Percentiles rank a stretch among this genome's conserved stretches.
Evolutionary conservation across 1,140 invertebrate species (phyloP).

Genomic region (Hyles vespertilio): DNA sequence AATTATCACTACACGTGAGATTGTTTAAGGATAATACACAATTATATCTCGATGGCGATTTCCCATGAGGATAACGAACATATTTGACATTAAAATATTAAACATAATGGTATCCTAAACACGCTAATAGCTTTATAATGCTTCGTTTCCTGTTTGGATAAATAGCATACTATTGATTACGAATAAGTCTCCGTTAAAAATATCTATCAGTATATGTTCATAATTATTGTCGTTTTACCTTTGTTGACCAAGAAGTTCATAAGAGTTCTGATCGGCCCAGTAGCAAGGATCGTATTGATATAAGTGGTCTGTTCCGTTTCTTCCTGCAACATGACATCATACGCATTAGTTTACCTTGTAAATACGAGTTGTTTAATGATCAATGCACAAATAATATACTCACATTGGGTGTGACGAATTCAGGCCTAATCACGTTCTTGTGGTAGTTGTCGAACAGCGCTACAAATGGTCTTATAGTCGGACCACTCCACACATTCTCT

Average conservation of each 20-base stretch:
- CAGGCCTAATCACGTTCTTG: slow-evolving; percentile 68
- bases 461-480: slow-evolving; percentile 63
- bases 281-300: slow-evolving; percentile 67
- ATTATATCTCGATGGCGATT: too few species aligned
- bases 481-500: slow-evolving; percentile 67
- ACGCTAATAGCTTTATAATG: too few species aligned
- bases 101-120: too few species aligned
- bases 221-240: slow-evolving; percentile 32
- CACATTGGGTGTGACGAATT: slow-evolving; percentile 66
- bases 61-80: too few species aligned
- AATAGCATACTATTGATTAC: too few species aligned
- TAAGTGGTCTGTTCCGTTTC: slow-evolving; percentile 63
- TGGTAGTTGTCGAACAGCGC: slow-evolving; percentile 71
- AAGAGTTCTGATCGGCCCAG: slow-evolving; percentile 58
- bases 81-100: too few species aligned
- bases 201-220: too few species aligned
- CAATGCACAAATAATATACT: slow-evolving; percentile 28
- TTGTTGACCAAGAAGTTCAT: slow-evolving; percentile 61
- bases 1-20: too few species aligned
- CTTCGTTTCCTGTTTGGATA: too few species aligned
- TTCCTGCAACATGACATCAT: slow-evolving; percentile 53
- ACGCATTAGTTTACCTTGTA: slow-evolving; percentile 22
- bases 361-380: background rate
- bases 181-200: too few species aligned
- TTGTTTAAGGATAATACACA: too few species aligned